These are phyloP conservation scores for Nebria ingens DNA, from an alignment of 1,140 invertebrate genomes.

Conservation along the genomic window DNA sequence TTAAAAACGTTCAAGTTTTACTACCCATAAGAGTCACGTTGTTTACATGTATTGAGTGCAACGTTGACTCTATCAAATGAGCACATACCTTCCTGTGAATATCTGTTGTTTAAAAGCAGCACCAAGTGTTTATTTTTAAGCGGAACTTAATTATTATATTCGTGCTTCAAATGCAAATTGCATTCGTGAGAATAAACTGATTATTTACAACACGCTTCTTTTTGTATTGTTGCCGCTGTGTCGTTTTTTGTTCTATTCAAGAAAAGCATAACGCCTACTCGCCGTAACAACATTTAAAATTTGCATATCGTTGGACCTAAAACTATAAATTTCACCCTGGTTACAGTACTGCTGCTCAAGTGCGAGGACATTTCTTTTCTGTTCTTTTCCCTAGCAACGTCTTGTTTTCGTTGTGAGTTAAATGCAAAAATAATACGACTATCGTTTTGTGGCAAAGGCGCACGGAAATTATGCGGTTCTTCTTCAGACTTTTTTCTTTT, in stretches of 20 bases:
- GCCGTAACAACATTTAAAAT: background rate
- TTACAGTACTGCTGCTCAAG: background rate
- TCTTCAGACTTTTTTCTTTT: background rate
- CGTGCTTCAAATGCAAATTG: background rate
- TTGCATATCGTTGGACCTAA: background rate
- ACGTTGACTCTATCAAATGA: no score
- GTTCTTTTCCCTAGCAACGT: background rate
- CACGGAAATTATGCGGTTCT: background rate
- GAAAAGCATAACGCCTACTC: slow-evolving; percentile 6
- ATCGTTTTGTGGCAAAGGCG: background rate
- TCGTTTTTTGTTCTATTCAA: background rate
- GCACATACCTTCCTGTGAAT: no score
- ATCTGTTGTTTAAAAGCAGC: no score
- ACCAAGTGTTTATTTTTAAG: background rate
- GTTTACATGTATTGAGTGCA: no score
- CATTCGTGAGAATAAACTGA: slow-evolving; percentile 5
- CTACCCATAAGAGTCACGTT: no score
- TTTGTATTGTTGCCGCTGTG: background rate
- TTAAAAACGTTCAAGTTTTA: no score
- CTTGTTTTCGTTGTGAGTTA: background rate
- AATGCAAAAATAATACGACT: background rate
- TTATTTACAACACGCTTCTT: background rate
- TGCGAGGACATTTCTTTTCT: background rate
- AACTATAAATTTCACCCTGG: background rate
- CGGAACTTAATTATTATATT: slow-evolving; percentile 4